Evolutionary conservation across 2,888 invertebrate genomes (phyloP), one percentile per base, ranked within the genome.

Genomic region (Phrixothrix hirtus): DNA sequence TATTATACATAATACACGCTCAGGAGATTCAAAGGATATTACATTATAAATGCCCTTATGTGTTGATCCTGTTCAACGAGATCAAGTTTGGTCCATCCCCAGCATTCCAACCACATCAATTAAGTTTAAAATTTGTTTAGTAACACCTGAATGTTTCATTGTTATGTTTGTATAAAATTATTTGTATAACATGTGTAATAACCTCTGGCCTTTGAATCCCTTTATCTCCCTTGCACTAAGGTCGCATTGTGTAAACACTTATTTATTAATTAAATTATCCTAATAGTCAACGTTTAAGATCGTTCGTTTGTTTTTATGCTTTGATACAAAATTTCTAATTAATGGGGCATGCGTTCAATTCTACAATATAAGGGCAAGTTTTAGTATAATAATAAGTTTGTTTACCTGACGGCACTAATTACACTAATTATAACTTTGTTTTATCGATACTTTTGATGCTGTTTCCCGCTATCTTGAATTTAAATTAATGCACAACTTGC

Each of bases 61-160:
- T 32, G 27, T 16, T 13, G 34, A 53, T 38, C 52, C 39, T 17
- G 43, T 42, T 29, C 7, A 30, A 47, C 47, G 15, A 43, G 42
- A 47, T 53, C 36, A 34, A 21, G 37, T 46, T 29, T 47, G 53
- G 53, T 53, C 53, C 53, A 53, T 47, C 47, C 52, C 39, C 30
- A 39, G 29, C 52, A 16, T 35, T 35, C 15, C 36, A 12, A 17
- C 25, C 37, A 27, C 53, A 38, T 36, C 47, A 16, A 37, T 41
- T n/a, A n/a, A 21, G 26, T 38, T 46, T 31, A 27, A 6, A 29
- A 39, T 37, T 21, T 31, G 26, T 51, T 31, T 15, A 32, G 16
- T 31, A 30, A 12, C 29, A 38, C 29, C 26, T 47, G 53, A 41
- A 29, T 16, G 34, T 30, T 36, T 16, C 31, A 38, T 44, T 46